phyloP scores from a whole-genome alignment of 2,113 vertebrate genomes.

The Onychostruthus taczanowskii region DNA sequence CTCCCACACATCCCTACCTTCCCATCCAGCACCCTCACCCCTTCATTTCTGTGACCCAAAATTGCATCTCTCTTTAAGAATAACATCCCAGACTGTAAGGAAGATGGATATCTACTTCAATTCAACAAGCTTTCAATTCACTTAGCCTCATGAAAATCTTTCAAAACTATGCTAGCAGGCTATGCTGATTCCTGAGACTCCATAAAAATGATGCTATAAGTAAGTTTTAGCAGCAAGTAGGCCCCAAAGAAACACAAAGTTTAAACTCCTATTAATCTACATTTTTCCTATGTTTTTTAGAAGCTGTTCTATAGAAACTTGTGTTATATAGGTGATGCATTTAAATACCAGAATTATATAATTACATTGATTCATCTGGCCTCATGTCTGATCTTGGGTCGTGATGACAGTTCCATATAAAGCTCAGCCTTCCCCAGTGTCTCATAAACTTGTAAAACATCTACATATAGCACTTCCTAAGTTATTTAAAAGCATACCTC shows the following conservation, averaged over 20 bases:
- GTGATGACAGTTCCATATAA: neutral
- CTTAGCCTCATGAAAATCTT: neutral
- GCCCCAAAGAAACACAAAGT: neutral
- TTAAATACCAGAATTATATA: neutral
- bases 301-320: neutral
- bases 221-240: neutral
- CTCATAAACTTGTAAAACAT: neutral
- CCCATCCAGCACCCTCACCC: neutral
- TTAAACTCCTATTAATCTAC: neutral
- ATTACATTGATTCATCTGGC: neutral
- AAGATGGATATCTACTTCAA: neutral
- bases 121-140: neutral
- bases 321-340: neutral
- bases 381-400: neutral
- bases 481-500: neutral
- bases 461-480: neutral
- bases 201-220: neutral
- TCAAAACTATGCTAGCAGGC: neutral
- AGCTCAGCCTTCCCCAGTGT: neutral
- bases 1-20: rapidly evolving
- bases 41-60: neutral
- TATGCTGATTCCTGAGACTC: neutral
- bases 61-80: neutral
- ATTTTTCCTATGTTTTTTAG: neutral
- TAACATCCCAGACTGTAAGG: neutral